Evolutionary conservation across 2,797 vertebrate species (phyloP), one percentile per base, ranked within the genome.

Genomic region (Propithecus perrieri): DNA sequence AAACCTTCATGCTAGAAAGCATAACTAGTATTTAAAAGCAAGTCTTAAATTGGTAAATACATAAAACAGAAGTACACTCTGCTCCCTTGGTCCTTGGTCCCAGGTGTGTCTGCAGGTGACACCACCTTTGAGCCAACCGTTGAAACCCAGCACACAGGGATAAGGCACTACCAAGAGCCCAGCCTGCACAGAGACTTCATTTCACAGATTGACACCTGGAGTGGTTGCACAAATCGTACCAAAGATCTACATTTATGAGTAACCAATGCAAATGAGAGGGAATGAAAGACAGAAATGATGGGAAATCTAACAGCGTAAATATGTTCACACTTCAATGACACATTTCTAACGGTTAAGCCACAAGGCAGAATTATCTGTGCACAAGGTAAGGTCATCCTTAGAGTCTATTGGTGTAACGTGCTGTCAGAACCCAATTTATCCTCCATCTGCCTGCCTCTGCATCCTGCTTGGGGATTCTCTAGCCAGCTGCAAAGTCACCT

Each of bases 191-290:
- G 9, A 11, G 14, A 71, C 41, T 76, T 89, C 79, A 75, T 38
- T 69, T 89, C 91, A 72, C 80, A 92, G 76, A 78, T 24, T 41
- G 43, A 80, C 84, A 89, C 46, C 28, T 26, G 2, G 53, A 69
- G 41, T 41, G 12, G 96, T 65, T 92, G 91, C n/a, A 81, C 81
- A 78, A 69, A 94, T 97, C 67, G 0, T 43, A 61, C 85, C n/a
- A 2, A 76, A 95, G 89, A 90, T 89, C 86, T 93, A 63, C 93
- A 48, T 67, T 85, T 92, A 85, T 92, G 95, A 97, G 96, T 91
- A 96, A 96, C 93, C 46, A 18, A 94, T 86, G 97, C 97, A 97
- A 97, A 97, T 76, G 90, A 96, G 89, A 95, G 35, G 91, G 88
- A 88, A 48, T 30, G 91, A 94, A 67, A 94, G 97, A 57, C 79